These are phyloP conservation scores for Rhabdophis nuchalis DNA, from an alignment of 2,797 vertebrate genomes.

Conservation along the genomic window DNA sequence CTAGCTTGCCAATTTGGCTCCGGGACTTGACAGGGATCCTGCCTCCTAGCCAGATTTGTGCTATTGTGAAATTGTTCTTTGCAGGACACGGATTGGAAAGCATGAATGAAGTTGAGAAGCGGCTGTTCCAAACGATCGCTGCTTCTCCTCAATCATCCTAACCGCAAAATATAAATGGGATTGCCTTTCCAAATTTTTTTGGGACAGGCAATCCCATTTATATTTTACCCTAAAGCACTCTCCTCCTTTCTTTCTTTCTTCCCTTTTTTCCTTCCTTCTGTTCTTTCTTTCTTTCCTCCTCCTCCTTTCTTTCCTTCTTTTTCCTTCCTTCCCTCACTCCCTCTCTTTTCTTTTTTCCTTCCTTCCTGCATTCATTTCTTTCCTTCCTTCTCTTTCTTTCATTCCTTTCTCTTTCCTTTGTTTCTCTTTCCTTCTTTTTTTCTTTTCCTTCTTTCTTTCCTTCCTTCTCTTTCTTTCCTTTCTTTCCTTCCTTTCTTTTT, in stretches of 20 bases:
- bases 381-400: too few relatives aligned
- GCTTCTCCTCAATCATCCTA: not conserved
- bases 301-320: too few relatives aligned
- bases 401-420: too few relatives aligned
- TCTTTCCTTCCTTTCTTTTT: too few relatives aligned
- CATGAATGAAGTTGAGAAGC: not conserved
- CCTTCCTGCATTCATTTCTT: too few relatives aligned
- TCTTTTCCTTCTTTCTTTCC: too few relatives aligned
- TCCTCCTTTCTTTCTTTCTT: not conserved
- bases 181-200: not conserved
- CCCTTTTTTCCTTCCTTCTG: too few relatives aligned
- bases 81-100: not conserved
- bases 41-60: not conserved
- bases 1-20: not conserved
- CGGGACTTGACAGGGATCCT: not conserved
- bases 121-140: not conserved
- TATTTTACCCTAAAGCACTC: not conserved
- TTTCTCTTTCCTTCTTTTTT: too few relatives aligned
- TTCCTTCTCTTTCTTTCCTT: too few relatives aligned
- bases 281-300: not conserved
- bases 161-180: too few relatives aligned
- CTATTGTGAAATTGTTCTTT: not conserved
- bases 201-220: not conserved
- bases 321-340: too few relatives aligned
- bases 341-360: not conserved